phyloP scores from a whole-genome alignment of 2,888 invertebrate species.

The Crossocerus cetratus region DNA sequence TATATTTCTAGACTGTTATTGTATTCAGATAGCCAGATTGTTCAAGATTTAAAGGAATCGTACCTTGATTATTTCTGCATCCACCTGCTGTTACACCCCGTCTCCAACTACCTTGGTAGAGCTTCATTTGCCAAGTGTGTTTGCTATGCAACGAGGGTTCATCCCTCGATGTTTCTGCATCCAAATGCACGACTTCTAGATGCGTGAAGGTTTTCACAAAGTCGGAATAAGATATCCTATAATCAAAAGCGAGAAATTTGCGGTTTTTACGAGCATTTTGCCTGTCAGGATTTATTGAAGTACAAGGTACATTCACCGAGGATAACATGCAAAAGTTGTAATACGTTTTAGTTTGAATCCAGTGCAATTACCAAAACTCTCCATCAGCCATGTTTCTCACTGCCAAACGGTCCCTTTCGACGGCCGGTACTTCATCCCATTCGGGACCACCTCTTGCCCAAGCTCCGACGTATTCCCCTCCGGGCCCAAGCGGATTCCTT shows the following conservation, averaged over 20 bases:
- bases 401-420: constrained; percentile 85
- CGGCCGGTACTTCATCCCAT: constrained; percentile 87
- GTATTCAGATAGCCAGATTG: background rate
- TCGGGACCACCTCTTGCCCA: constrained; percentile 84
- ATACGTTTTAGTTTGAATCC: background rate
- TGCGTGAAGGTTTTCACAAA: constrained; percentile 90
- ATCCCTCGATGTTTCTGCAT: constrained; percentile 90
- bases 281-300: background rate
- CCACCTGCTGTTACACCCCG: constrained; percentile 93
- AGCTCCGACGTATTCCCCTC: constrained; percentile 84
- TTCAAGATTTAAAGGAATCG: constrained; percentile 6
- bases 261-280: background rate
- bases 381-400: constrained; percentile 83
- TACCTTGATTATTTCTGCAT: constrained; percentile 90
- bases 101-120: constrained; percentile 92
- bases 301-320: background rate
- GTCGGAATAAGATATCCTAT: constrained; percentile 89
- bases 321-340: background rate
- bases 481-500: constrained; percentile 83
- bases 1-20: constrained; percentile 5
- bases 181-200: constrained; percentile 91
- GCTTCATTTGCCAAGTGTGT: constrained; percentile 91
- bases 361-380: constrained; percentile 83
- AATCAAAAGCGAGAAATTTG: constrained; percentile 34
- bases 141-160: constrained; percentile 88